Percentiles rank a stretch among this genome's conserved stretches.
Conservation (phyloP, 2,797 vertebrate genomes). For the Emys orbicularis region DNA sequence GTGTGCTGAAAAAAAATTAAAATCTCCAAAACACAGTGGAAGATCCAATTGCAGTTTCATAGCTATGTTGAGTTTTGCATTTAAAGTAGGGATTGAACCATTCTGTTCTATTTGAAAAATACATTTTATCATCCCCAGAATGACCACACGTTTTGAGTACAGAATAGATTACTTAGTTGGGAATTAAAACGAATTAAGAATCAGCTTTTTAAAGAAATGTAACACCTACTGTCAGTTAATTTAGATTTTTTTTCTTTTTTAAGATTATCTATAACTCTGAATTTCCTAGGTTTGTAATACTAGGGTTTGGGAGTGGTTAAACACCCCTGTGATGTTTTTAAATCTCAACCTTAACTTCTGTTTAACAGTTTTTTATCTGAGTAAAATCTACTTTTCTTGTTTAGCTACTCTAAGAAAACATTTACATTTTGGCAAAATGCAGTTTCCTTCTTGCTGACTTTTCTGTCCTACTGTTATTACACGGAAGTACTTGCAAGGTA, state of each 20-base stretch:
- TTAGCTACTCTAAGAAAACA: background rate
- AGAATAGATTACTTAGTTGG: background rate
- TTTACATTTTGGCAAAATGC: background rate
- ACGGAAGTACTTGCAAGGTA: background rate
- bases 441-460: background rate
- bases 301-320: fast-evolving
- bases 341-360: background rate
- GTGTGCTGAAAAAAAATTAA: constrained; percentile 48
- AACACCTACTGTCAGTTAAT: background rate
- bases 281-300: background rate
- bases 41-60: constrained; percentile 33
- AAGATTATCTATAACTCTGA: background rate
- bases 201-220: background rate
- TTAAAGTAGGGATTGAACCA: background rate
- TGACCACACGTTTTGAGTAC: background rate
- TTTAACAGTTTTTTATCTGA: background rate
- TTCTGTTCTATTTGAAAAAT: background rate
- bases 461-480: background rate
- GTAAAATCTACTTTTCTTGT: too few relatives aligned
- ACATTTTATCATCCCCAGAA: background rate
- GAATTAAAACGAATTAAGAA: constrained; percentile 20
- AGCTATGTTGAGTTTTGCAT: background rate
- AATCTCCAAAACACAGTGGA: background rate
- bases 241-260: background rate
- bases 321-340: fast-evolving